These are phyloP conservation scores for Willowsia nigromaculata DNA, from an alignment of 2,888 invertebrate species.

Conservation along the genomic window DNA sequence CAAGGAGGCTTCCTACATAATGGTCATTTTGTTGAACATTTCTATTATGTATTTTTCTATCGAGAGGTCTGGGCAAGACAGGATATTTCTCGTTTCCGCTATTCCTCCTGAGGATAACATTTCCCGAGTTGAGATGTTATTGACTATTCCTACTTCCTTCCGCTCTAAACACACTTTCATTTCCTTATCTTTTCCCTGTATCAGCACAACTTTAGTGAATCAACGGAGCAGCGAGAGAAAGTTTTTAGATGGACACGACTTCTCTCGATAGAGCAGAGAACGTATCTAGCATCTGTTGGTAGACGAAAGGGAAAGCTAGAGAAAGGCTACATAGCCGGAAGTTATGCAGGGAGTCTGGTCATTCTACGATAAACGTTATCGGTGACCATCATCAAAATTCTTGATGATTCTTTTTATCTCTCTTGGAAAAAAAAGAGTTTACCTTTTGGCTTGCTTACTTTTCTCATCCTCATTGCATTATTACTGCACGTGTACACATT, in stretches of 20 bases:
- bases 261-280: background rate
- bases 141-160: background rate
- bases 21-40: too few relatives aligned
- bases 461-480: too few relatives aligned
- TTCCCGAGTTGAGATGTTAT: background rate
- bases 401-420: background rate
- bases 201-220: too few relatives aligned
- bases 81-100: constrained; percentile 27
- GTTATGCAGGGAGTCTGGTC: background rate
- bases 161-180: background rate
- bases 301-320: background rate
- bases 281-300: background rate
- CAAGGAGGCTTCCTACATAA: too few relatives aligned
- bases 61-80: background rate
- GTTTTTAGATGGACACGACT: background rate
- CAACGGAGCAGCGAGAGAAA: background rate
- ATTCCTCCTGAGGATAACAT: background rate
- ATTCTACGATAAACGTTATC: background rate
- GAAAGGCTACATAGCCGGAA: background rate
- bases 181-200: background rate
- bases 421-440: background rate
- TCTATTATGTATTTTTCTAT: background rate
- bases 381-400: background rate
- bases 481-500: too few relatives aligned
- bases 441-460: too few relatives aligned